phyloP scores from a whole-genome alignment of 2,888 invertebrate genomes.

The Pyralis farinalis region DNA sequence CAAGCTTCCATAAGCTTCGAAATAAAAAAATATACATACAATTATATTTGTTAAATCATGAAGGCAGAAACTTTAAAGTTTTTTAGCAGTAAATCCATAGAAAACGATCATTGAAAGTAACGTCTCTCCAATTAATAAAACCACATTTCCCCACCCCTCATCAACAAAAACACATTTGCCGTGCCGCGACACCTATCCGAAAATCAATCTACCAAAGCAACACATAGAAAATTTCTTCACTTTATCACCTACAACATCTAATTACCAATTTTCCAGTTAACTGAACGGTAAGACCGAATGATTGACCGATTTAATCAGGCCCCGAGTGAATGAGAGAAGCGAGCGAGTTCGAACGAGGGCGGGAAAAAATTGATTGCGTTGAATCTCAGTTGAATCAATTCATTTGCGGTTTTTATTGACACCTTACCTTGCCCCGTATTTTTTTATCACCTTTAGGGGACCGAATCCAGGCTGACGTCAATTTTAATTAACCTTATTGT shows the following conservation, averaged over 20 bases:
- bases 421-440: conserved; percentile 36
- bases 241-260: conserved; percentile 68
- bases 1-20: too few species aligned
- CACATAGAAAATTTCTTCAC: conserved; percentile 36
- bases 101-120: too few species aligned
- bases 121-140: too few species aligned
- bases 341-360: conserved; percentile 27
- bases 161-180: conserved; percentile 1
- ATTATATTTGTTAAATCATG: too few species aligned
- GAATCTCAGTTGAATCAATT: conserved; percentile 70
- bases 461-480: conserved; percentile 25
- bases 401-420: conserved; percentile 71
- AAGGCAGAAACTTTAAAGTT: too few species aligned
- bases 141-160: background rate
- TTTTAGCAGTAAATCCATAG: too few species aligned
- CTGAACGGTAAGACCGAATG: conserved; percentile 71
- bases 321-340: conserved; percentile 54
- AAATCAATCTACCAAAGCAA: background rate
- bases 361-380: conserved; percentile 70
- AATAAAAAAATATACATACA: too few species aligned
- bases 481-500: conserved; percentile 43
- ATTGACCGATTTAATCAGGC: conserved; percentile 73
- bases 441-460: conserved; percentile 31
- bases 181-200: background rate
- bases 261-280: conserved; percentile 78